These are phyloP conservation scores for Escarpia spicata DNA, from an alignment of 2,888 invertebrate species.

Conservation along the genomic window DNA sequence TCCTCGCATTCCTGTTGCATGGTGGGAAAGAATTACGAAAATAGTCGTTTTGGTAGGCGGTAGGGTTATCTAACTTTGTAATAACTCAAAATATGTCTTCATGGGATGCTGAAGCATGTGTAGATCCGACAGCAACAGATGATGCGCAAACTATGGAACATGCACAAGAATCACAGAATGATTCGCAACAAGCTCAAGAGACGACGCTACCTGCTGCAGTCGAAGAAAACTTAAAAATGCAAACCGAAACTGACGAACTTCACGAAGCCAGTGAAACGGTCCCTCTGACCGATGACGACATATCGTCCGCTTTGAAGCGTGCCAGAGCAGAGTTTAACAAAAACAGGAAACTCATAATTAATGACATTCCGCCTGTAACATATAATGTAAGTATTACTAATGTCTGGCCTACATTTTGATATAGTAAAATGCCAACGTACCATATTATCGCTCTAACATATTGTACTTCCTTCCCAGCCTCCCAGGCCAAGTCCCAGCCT, in stretches of 20 bases:
- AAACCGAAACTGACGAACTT: background rate
- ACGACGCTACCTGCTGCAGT: background rate
- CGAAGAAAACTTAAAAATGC: background rate
- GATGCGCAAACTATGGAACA: background rate
- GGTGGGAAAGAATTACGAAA: constrained; percentile 5
- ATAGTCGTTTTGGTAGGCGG: constrained; percentile 9
- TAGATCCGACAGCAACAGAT: background rate
- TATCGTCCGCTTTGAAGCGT: background rate
- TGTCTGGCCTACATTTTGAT: background rate
- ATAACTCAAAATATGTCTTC: constrained; percentile 10
- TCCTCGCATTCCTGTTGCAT: background rate
- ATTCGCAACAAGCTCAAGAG: background rate
- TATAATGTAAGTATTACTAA: constrained; percentile 42
- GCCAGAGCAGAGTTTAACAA: constrained; percentile 45
- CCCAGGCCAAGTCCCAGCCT: too few relatives aligned
- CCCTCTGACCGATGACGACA: background rate
- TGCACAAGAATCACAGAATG: background rate
- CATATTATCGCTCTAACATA: constrained; percentile 8
- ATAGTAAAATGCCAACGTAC: background rate
- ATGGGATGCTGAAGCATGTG: background rate
- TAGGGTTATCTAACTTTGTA: background rate
- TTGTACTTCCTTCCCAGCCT: background rate
- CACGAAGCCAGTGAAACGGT: background rate
- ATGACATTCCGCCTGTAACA: constrained; percentile 48
- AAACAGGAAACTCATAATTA: constrained; percentile 47